A percentile compares a stretch with the other conserved stretches of the same genome.
Evolutionary conservation across 1,140 invertebrate species (phyloP).

Genomic region (Melipona quadrifasciata): DNA sequence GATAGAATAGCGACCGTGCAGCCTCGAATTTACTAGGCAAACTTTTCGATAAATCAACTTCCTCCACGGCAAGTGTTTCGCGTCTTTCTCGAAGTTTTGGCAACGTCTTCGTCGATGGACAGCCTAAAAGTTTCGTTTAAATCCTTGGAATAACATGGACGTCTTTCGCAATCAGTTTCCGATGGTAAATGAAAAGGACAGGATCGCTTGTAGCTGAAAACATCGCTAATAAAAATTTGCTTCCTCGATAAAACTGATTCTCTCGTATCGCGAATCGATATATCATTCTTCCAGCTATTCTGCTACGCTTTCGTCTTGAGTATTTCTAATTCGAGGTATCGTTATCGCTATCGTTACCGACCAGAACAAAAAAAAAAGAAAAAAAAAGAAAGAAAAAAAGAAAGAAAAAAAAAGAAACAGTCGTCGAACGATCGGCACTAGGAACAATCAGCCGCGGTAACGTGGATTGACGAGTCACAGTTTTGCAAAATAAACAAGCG

Average conservation of each 20-base stretch:
- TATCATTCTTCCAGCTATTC: neutral
- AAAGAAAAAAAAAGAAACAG: neutral
- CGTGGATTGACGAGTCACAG: neutral
- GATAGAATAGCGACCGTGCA: too few species aligned
- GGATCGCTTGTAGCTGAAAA: neutral
- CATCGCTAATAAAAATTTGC: too few species aligned
- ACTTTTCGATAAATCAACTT: slow-evolving; percentile 11
- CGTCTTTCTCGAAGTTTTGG: neutral
- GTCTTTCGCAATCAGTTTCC: neutral
- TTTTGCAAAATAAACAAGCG: slow-evolving; percentile 20
- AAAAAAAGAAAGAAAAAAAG: too few species aligned
- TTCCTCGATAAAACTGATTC: neutral
- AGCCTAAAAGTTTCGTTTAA: slow-evolving; percentile 17
- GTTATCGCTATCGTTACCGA: neutral
- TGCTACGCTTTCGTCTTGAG: neutral
- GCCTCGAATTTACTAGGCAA: neutral
- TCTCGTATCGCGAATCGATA: neutral
- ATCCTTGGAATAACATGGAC: slow-evolving; percentile 6
- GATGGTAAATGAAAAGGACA: neutral
- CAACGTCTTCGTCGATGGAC: neutral
- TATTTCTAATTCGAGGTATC: neutral
- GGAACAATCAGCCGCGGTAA: neutral
- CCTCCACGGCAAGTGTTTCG: neutral
- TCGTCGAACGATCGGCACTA: neutral
- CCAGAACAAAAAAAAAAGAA: neutral